These are phyloP conservation scores for Ophion costatus DNA, from an alignment of 2,888 invertebrate genomes.

Conservation along the genomic window DNA sequence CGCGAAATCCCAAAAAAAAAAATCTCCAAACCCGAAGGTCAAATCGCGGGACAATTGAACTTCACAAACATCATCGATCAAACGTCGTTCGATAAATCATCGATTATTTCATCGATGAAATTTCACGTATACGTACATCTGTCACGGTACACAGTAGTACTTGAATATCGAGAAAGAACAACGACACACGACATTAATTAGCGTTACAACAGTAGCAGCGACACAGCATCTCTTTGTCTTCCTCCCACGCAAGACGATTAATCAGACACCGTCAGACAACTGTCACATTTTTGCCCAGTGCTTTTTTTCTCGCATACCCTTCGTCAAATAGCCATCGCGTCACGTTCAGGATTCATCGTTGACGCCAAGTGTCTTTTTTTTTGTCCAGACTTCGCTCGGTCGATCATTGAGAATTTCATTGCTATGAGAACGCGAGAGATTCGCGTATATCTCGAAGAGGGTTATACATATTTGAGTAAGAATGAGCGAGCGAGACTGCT, in stretches of 20 bases:
- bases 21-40: no score
- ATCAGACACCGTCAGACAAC: slow-evolving; percentile 67
- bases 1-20: background rate
- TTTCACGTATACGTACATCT: slow-evolving; percentile 14
- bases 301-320: slow-evolving; percentile 52
- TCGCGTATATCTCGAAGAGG: slow-evolving; percentile 36
- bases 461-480: slow-evolving; percentile 25
- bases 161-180: slow-evolving; percentile 82
- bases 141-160: slow-evolving; percentile 29
- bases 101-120: slow-evolving; percentile 23
- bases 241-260: slow-evolving; percentile 62
- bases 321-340: slow-evolving; percentile 21
- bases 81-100: slow-evolving; percentile 17
- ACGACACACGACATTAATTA: slow-evolving; percentile 83
- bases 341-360: background rate
- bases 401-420: slow-evolving; percentile 23
- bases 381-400: slow-evolving; percentile 28
- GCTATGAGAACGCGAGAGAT: slow-evolving; percentile 56
- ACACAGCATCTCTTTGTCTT: slow-evolving; percentile 72
- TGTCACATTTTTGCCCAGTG: slow-evolving; percentile 67
- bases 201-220: slow-evolving; percentile 78
- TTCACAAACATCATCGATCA: background rate
- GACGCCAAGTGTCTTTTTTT: background rate
- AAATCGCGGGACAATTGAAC: background rate
- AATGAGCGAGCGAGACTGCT: slow-evolving; percentile 55